Evolutionary conservation across 2,888 invertebrate genomes (phyloP).

Genomic region (Cenopis cana): DNA sequence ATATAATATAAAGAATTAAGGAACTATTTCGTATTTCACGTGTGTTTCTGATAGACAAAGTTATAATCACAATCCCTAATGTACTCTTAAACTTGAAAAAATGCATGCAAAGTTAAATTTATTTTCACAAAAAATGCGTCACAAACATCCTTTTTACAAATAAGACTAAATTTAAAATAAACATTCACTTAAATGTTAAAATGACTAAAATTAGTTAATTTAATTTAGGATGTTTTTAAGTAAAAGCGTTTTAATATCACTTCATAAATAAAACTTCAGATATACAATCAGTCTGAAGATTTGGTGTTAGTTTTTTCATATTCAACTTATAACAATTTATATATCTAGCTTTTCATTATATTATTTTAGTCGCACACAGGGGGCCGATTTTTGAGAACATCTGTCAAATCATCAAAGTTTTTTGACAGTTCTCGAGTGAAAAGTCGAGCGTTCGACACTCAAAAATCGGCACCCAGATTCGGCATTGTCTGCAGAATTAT

Average conservation of each 20-base stretch:
- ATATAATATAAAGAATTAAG: no score
- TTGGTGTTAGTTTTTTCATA: neutral
- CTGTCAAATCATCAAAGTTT: no score
- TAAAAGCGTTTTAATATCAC: neutral
- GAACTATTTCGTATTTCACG: no score
- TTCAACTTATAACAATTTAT: neutral
- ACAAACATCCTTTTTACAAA: neutral
- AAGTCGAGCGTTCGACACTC: no score
- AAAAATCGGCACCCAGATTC: no score
- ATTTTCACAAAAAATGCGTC: neutral
- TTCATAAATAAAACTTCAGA: neutral
- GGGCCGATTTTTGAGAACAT: no score
- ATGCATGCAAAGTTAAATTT: constrained; percentile 5
- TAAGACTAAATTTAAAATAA: constrained; percentile 1
- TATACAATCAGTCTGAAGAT: constrained; percentile 21
- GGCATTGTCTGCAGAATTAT: no score
- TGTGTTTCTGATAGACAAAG: no score
- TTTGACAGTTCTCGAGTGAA: no score
- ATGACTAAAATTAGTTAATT: neutral
- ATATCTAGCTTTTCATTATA: no score
- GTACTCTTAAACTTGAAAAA: neutral
- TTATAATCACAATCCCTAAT: no score
- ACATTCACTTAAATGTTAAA: neutral
- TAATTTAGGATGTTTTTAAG: neutral
- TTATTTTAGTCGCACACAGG: no score